Conservation (phyloP, 2,888 invertebrate genomes). For the Yponomeuta cagnagella region DNA sequence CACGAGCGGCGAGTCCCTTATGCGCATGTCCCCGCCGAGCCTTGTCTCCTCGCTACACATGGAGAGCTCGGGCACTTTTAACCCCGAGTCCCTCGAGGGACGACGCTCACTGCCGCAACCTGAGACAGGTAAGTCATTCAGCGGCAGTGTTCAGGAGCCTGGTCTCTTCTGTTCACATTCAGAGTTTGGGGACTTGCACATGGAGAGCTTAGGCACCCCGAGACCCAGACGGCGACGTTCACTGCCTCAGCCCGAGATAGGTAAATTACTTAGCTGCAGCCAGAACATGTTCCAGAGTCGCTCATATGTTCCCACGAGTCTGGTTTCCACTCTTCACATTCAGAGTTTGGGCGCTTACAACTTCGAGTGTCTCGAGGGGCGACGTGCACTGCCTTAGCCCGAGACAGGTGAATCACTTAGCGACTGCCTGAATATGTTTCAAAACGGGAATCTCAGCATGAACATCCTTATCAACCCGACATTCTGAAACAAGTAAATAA, state of each 20-base stretch:
- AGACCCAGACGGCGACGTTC: too few species aligned
- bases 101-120: neutral
- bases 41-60: constrained; percentile 74
- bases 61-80: constrained; percentile 66
- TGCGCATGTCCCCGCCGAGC: constrained; percentile 76
- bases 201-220: too few species aligned
- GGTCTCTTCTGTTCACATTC: too few species aligned
- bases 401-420: too few species aligned
- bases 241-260: too few species aligned
- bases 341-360: constrained; percentile 65
- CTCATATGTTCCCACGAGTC: constrained; percentile 75
- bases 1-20: constrained; percentile 63
- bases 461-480: too few species aligned
- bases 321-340: constrained; percentile 74
- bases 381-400: neutral
- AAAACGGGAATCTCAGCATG: too few species aligned
- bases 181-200: too few species aligned
- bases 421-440: too few species aligned
- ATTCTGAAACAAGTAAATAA: too few species aligned
- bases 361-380: constrained; percentile 35
- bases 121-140: constrained; percentile 3
- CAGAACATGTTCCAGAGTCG: constrained; percentile 47
- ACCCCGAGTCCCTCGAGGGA: constrained; percentile 33
- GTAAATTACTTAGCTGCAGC: too few species aligned
- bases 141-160: too few species aligned